These are phyloP conservation scores for Tinea pellionella DNA, from an alignment of 2,888 invertebrate genomes.

Conservation along the genomic window DNA sequence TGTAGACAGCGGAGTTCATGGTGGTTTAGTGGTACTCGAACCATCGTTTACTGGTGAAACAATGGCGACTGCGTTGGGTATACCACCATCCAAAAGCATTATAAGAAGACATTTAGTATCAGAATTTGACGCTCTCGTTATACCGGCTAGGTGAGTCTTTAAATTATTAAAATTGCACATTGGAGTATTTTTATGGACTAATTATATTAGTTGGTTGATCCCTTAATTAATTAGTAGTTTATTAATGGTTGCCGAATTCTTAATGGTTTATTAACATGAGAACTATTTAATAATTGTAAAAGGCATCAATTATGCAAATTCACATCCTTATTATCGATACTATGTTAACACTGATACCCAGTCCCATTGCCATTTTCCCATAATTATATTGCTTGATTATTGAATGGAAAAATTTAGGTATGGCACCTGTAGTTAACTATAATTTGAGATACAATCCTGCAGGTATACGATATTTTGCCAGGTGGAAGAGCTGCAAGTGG, in stretches of 20 bases:
- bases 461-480: slow-evolving; percentile 87
- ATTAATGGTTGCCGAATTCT: background rate
- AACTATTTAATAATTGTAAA: background rate
- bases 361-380: background rate
- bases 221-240: slow-evolving; percentile 1
- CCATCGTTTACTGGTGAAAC: slow-evolving; percentile 95
- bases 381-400: background rate
- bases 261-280: background rate
- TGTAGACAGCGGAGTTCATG: slow-evolving; percentile 93
- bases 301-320: background rate
- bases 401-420: slow-evolving; percentile 27
- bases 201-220: background rate
- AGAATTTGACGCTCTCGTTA: slow-evolving; percentile 89
- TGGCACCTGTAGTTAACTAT: slow-evolving; percentile 65
- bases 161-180: background rate
- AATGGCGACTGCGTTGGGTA: slow-evolving; percentile 92
- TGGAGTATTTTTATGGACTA: background rate
- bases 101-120: slow-evolving; percentile 91
- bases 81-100: slow-evolving; percentile 93
- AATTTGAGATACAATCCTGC: slow-evolving; percentile 70
- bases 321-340: background rate
- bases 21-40: slow-evolving; percentile 92
- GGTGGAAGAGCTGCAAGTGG: slow-evolving; percentile 86
- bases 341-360: background rate
- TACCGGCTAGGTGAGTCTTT: slow-evolving; percentile 85